Conservation (phyloP, 2,888 invertebrate genomes). For the Dynastes tityus region DNA sequence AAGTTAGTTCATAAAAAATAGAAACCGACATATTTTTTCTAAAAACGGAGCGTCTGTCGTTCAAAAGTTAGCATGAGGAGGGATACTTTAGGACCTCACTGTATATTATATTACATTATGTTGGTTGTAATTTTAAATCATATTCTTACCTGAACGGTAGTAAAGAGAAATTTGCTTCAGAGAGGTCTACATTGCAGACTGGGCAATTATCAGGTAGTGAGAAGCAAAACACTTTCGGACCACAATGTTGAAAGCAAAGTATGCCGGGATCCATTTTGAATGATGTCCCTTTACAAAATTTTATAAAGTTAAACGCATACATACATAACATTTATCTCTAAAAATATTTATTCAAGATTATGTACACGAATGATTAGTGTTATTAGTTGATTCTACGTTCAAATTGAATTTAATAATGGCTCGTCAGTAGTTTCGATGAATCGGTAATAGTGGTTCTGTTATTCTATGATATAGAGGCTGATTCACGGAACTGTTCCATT, state of each 20-base stretch:
- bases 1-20: too few species aligned
- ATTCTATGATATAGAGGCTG: too few species aligned
- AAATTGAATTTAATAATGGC: neutral
- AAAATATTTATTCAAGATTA: conserved; percentile 43
- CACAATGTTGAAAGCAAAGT: conserved; percentile 93
- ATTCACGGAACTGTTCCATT: too few species aligned
- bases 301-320: conserved; percentile 13
- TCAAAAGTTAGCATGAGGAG: too few species aligned
- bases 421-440: too few species aligned
- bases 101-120: too few species aligned
- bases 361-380: conserved; percentile 46
- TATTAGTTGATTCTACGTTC: conserved; percentile 7
- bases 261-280: conserved; percentile 82
- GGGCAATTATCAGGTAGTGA: conserved; percentile 85
- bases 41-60: too few species aligned
- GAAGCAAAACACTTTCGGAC: conserved; percentile 87
- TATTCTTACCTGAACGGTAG: conserved; percentile 81
- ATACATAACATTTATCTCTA: neutral
- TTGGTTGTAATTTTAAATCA: too few species aligned
- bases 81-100: too few species aligned
- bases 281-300: conserved; percentile 33
- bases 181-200: conserved; percentile 80
- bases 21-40: too few species aligned
- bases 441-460: too few species aligned
- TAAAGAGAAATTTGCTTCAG: conserved; percentile 73